These are phyloP conservation scores for Cichlasoma orientale DNA, from an alignment of 2,797 vertebrate species.

Conservation along the genomic window DNA sequence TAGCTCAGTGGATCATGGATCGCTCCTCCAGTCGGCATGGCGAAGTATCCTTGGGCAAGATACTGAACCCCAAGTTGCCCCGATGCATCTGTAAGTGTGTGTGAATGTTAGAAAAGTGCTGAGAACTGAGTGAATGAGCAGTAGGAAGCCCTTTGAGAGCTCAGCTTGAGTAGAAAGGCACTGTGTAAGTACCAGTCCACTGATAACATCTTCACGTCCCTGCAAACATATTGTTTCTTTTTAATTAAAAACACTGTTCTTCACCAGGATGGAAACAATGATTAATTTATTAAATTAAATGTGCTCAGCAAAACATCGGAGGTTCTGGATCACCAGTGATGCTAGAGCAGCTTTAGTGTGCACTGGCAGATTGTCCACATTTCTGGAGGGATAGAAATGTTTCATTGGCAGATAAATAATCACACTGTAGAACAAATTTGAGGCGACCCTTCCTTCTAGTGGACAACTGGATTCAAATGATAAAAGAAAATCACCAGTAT, in stretches of 20 bases:
- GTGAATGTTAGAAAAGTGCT: not conserved
- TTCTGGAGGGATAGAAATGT: not conserved
- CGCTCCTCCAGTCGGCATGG: not conserved
- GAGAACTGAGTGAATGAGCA: too few species aligned
- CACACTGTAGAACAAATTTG: rapidly evolving
- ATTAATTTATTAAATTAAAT: not conserved
- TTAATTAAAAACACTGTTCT: too few species aligned
- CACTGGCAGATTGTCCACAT: not conserved
- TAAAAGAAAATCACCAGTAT: not conserved
- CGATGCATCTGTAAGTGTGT: not conserved
- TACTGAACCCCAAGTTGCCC: not conserved
- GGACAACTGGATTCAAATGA: not conserved
- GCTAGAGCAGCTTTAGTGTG: not conserved
- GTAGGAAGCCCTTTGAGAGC: too few species aligned
- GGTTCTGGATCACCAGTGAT: not conserved
- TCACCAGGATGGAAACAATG: not conserved
- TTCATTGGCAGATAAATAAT: not conserved
- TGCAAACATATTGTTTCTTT: too few species aligned
- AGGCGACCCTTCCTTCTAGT: not conserved
- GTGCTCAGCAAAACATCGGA: not conserved
- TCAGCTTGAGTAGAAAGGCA: too few species aligned
- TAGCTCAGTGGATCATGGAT: not conserved
- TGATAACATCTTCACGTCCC: not conserved
- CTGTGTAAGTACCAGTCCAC: too few species aligned
- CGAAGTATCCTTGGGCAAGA: not conserved